Percentiles rank a stretch among this genome's conserved stretches.
Evolutionary conservation across 2,797 vertebrate genomes (phyloP).

Genomic region (Brachymystax lenok): DNA sequence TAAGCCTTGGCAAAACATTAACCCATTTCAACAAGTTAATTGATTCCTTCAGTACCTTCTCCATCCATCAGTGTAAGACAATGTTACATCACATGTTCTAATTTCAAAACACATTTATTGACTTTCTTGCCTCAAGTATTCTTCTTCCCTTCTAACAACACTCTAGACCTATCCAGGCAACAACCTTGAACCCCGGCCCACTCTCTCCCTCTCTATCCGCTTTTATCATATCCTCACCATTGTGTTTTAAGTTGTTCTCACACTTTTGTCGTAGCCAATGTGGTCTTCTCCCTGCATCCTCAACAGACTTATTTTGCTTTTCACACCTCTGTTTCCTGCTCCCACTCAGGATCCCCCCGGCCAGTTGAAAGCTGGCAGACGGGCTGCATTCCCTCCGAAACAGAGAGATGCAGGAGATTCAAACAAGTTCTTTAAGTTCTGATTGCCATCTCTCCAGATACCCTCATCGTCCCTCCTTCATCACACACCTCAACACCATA

Average conservation of each 20-base stretch:
- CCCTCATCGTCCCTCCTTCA: conserved; percentile 21
- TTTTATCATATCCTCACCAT: neutral
- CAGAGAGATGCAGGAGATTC: conserved; percentile 1
- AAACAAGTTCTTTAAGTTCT: conserved; percentile 35
- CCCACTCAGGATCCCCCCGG: conserved; percentile 22
- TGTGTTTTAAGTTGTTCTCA: conserved; percentile 30
- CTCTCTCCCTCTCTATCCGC: neutral
- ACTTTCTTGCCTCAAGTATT: neutral
- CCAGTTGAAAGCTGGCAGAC: neutral
- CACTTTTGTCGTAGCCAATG: conserved; percentile 39
- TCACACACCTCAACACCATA: neutral
- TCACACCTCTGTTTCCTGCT: conserved; percentile 28
- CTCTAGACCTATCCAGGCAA: neutral
- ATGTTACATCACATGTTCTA: too few species aligned
- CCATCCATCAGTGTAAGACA: neutral
- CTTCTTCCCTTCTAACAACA: neutral
- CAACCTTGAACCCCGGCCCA: neutral
- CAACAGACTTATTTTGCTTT: conserved; percentile 33
- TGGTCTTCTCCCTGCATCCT: conserved; percentile 30
- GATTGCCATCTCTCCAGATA: conserved; percentile 38
- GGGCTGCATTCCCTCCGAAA: conserved; percentile 33
- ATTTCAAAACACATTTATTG: neutral
- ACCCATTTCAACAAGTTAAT: neutral
- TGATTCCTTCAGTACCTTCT: neutral
- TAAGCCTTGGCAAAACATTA: too few species aligned